Base-by-base conservation (phyloP, 2,888 invertebrate species). In the Pachydiplax longipennis region DNA sequence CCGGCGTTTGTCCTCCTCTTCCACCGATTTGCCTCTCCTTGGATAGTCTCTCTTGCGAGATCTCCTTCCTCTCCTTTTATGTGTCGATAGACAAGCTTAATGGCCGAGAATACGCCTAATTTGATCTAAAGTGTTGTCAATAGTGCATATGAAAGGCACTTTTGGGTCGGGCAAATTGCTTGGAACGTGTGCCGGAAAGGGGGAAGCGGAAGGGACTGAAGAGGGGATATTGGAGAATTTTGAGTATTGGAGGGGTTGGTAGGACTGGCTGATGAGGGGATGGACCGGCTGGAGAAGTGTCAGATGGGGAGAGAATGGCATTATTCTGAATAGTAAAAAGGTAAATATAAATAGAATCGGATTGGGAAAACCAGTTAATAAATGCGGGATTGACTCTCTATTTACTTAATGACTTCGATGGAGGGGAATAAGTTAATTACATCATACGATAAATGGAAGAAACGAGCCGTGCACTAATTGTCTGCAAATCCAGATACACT, bases 61-160 rank as follows among this genome's bases (percentile, higher is more conserved):
- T 25, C 61, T 22, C 15, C 35, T 31, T 40, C 83, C 58, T 83
- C 53, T 40, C 87, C 87, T 87, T 87, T 87, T 61, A 87, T 87
- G 61, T 87, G 87, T 87, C 87, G 87, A 87, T 80, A 90, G 90
- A 90, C 90, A 90, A 90, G 90, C 90, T 90, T 90, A 90, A 90
- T 90, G 90, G 73, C 81, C 48, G 81, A 65, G 81, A 90, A 90
- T 90, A 81, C 90, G 90, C 90, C 90, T 90, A 90, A 90, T 90
- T 90, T 90, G 90, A 80, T 90, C 90, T 90, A 61, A 90, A 90
- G 90, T 90, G 90, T 90, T 90, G 90, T 90, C 90, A 90, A 90
- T 90, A 90, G 90, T 53, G 90, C 90, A 81, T 81, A 90, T 90
- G 90, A 90, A 90, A 90, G 81, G 90, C 81, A 80, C 80, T 81